Conservation (phyloP, 35 echinoderm and acorn worm genomes). For the Ophioderma brevispina region DNA sequence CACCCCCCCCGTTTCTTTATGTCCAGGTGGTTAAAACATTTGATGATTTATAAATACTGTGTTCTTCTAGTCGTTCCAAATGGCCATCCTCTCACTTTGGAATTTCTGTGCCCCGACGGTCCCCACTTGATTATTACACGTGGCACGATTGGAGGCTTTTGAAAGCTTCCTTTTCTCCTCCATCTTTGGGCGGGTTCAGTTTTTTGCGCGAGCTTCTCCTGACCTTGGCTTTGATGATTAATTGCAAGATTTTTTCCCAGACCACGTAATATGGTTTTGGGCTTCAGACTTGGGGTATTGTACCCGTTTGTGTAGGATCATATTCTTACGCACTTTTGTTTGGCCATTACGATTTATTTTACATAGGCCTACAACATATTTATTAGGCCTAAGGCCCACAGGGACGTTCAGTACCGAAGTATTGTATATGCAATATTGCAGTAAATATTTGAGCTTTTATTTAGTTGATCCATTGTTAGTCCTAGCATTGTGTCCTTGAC, state of each 20-base stretch:
- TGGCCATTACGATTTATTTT: too few species aligned
- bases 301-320: too few species aligned
- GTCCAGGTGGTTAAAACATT: background rate
- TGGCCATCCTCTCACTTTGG: constrained; percentile 31
- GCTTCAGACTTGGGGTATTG: constrained; percentile 22
- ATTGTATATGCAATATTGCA: too few species aligned
- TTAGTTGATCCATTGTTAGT: too few species aligned
- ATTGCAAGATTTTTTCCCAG: background rate
- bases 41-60: background rate
- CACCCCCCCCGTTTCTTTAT: constrained; percentile 36
- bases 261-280: background rate
- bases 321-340: too few species aligned
- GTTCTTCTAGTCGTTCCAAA: constrained; percentile 23
- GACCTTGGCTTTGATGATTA: background rate
- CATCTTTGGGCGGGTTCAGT: constrained; percentile 18
- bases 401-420: too few species aligned
- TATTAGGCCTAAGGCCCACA: too few species aligned
- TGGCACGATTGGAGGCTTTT: constrained; percentile 35
- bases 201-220: background rate
- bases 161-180: background rate
- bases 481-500: too few species aligned
- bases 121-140: background rate
- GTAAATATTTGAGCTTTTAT: too few species aligned
- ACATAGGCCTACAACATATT: too few species aligned
- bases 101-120: constrained; percentile 18